These are phyloP conservation scores for Zoanthus solanderi DNA, from an alignment of 92 coral and sea anemone genomes.

Conservation along the genomic window DNA sequence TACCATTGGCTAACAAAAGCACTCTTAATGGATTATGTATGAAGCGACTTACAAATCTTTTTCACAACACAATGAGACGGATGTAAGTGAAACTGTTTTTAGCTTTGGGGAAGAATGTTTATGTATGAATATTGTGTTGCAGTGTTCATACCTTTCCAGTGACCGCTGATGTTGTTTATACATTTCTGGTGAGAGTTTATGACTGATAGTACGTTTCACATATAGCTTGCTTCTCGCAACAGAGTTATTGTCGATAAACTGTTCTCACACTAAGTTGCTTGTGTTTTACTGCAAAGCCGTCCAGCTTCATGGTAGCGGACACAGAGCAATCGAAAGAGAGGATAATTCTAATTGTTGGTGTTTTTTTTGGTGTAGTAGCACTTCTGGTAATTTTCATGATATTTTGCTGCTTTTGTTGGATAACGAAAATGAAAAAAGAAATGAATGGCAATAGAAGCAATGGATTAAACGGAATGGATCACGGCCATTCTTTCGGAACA, in stretches of 20 bases:
- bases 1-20: conserved; percentile 29
- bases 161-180: background rate
- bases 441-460: conserved; percentile 60
- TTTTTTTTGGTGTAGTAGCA: conserved; percentile 80
- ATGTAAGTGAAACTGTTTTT: background rate
- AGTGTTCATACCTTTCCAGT: conserved; percentile 7
- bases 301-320: conserved; percentile 33
- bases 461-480: conserved; percentile 53
- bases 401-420: conserved; percentile 82
- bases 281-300: conserved; percentile 34
- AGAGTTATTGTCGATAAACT: background rate
- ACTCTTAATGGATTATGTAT: conserved; percentile 8
- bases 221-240: background rate
- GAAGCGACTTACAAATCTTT: background rate
- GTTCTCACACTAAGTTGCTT: background rate
- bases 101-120: conserved; percentile 24
- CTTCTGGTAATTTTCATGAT: conserved; percentile 65
- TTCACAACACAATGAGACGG: background rate
- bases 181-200: conserved; percentile 1
- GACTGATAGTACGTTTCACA: background rate
- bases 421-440: conserved; percentile 74
- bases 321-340: conserved; percentile 39
- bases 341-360: conserved; percentile 80
- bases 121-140: conserved; percentile 5
- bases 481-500: conserved; percentile 64